Evolutionary conservation across 2,113 vertebrate species (phyloP).

Genomic region (Muntiacus muntjak): DNA sequence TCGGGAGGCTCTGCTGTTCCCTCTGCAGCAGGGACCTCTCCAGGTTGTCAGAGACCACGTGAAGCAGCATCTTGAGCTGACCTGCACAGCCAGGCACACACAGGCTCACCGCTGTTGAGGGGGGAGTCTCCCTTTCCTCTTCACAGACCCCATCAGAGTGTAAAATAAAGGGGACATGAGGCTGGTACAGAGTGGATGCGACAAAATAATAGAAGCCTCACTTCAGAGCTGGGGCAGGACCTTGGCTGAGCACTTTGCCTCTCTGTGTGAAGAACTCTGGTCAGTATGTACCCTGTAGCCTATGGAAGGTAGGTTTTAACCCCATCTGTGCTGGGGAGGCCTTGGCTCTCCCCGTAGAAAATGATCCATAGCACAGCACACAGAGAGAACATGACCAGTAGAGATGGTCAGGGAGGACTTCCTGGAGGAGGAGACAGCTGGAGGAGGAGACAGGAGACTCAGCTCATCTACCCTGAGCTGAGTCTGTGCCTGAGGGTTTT

Average conservation of each 20-base stretch:
- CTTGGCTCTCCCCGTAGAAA: conserved; percentile 5
- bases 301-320: conserved; percentile 1
- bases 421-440: not conserved
- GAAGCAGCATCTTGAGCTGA: not conserved
- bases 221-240: not conserved
- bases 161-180: not conserved
- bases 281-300: not conserved
- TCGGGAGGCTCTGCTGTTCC: not conserved
- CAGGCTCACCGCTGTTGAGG: not conserved
- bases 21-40: not conserved
- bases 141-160: not conserved
- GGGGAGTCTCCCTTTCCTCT: not conserved
- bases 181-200: not conserved
- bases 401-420: not conserved
- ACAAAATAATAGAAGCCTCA: not conserved
- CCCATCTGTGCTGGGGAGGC: not conserved
- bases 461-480: not conserved
- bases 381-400: not conserved
- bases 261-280: not conserved
- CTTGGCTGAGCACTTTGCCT: not conserved
- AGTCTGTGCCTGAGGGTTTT: not conserved
- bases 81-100: not conserved
- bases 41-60: accelerated
- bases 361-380: not conserved
- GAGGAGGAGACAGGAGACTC: too few relatives aligned